phyloP scores from a whole-genome alignment of 2,113 vertebrate species.

The Saguinus imperator region DNA sequence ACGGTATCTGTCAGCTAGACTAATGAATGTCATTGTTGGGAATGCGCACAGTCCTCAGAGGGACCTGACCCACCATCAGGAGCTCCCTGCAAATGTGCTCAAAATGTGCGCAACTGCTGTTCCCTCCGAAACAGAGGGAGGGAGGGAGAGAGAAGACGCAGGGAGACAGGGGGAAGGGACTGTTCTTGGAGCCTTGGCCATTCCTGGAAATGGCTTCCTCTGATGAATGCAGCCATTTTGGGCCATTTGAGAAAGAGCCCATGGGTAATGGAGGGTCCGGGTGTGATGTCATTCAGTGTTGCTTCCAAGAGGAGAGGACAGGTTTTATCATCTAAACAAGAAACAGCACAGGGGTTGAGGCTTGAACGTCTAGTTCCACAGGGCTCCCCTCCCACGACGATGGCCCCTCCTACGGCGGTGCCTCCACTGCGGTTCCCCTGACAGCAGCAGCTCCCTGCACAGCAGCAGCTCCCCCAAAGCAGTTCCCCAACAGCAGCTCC shows the following conservation, averaged over 20 bases:
- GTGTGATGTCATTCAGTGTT: too few relatives aligned
- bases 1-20: slow-evolving; percentile 75
- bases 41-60: background rate
- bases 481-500: too few relatives aligned
- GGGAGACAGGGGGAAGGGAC: background rate
- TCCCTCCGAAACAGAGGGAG: background rate
- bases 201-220: background rate
- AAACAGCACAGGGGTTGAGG: background rate
- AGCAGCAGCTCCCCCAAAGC: too few relatives aligned
- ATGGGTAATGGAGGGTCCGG: background rate
- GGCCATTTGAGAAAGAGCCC: background rate
- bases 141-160: background rate
- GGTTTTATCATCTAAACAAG: background rate
- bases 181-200: background rate
- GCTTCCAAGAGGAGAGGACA: background rate
- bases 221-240: background rate
- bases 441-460: too few relatives aligned
- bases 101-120: background rate
- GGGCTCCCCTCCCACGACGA: background rate
- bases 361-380: background rate
- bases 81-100: background rate
- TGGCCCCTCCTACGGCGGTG: too few relatives aligned
- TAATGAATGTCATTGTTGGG: slow-evolving; percentile 68
- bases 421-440: too few relatives aligned
- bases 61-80: background rate